A percentile compares a stretch with the other conserved stretches of the same genome.
Conservation (phyloP, 2,113 vertebrate species). For the Caranx melampygus region DNA sequence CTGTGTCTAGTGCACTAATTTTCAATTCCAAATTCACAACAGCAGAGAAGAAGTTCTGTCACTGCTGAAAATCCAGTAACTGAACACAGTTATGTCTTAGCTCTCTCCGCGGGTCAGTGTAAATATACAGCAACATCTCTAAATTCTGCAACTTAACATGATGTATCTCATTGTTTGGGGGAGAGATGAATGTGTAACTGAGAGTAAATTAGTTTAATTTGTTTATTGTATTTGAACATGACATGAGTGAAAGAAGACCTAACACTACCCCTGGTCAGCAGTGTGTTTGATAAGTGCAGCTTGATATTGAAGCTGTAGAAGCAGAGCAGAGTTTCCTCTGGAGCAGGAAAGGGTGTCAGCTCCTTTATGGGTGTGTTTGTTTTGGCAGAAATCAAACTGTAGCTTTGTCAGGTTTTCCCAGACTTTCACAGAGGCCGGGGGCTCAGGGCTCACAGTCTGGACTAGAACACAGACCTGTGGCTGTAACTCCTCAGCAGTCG, state of each 20-base stretch:
- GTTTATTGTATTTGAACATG: background rate
- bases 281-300: background rate
- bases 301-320: background rate
- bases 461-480: background rate
- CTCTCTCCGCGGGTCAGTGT: no score
- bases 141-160: no score
- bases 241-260: background rate
- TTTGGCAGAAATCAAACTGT: constrained; percentile 14
- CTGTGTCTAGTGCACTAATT: no score
- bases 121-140: no score
- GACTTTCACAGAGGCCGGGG: background rate
- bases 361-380: constrained; percentile 30
- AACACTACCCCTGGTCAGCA: background rate
- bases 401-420: background rate
- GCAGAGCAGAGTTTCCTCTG: background rate
- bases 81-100: no score
- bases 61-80: no score
- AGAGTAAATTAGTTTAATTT: no score
- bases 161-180: no score
- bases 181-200: no score
- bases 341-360: constrained; percentile 53
- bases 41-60: no score
- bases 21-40: no score
- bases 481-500: background rate
- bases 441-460: background rate